Base-by-base conservation (phyloP, 2,113 vertebrate genomes). In the Nyctereutes procyonoides region DNA sequence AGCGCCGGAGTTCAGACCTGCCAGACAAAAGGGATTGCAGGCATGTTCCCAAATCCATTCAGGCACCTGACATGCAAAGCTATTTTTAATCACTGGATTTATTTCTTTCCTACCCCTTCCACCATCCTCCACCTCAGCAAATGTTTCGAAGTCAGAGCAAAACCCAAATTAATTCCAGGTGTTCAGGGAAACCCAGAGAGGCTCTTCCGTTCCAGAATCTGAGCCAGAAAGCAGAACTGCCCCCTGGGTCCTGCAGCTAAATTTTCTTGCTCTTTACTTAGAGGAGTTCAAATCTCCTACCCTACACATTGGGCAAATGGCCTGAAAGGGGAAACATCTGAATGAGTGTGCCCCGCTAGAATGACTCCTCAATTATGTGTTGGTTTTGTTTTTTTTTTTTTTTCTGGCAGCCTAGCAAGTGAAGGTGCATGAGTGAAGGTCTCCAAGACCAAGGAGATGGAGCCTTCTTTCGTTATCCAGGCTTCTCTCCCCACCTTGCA, bases 1-100 rank as follows among this genome's bases (percentile, higher is more conserved):
- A 97, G 97, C 93, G 1, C 92, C 43, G 1, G 91, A 65, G 95
- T 82, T 73, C 88, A 96, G 94, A 91, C 95, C 97, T 98, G 97
- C 98, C 98, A 98, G 97, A 97, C 97, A 91, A 97, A 96, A 96
- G 93, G 92, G 95, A 90, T 96, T 96, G 96, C 96, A 88, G 97
- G 94, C 94, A 81, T 86, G 93, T 92, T 98, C 97, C 97, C 97
- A 97, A 96, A 97, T 96, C 92, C 88, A 14, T 92, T 97, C 98
- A 97, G 97, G 97, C 98, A 98, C 98, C 98, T 98, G 97, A 98
- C 98, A 96, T 83, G 94, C 96, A 96, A 96, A 98, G 96, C 96
- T 97, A 97, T 98, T 98, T 98, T 98, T 97, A 98, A 98, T 97
- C 96, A 80, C 84, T 95, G 95, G 98, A 97, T 97, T 98, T 97